These are phyloP conservation scores for Xylota sylvarum DNA, from an alignment of 2,888 invertebrate genomes.

Conservation along the genomic window DNA sequence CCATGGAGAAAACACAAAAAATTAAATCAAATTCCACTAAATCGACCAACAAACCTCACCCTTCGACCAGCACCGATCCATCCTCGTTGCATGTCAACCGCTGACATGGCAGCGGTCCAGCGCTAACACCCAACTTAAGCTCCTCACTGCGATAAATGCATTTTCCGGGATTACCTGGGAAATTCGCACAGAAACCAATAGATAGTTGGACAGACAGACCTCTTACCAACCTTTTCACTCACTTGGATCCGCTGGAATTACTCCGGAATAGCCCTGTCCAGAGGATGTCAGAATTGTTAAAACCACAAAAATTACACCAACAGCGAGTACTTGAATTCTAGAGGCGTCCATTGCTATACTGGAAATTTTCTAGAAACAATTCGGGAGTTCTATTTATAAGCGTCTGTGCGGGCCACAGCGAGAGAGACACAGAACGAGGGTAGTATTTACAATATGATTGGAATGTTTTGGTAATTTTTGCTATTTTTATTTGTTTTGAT, in stretches of 20 bases:
- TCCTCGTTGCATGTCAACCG: constrained; percentile 81
- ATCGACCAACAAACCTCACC: constrained; percentile 79
- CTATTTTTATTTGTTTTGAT: constrained; percentile 46
- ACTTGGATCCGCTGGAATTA: constrained; percentile 81
- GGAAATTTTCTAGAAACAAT: constrained; percentile 45
- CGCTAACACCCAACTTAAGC: constrained; percentile 80
- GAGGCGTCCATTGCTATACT: constrained; percentile 48
- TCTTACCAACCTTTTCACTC: constrained; percentile 36
- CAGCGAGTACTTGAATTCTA: constrained; percentile 37
- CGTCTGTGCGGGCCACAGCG: constrained; percentile 3
- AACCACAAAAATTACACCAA: constrained; percentile 27
- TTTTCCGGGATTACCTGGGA: constrained; percentile 80
- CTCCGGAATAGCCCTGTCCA: constrained; percentile 79
- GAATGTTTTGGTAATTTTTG: constrained; percentile 42
- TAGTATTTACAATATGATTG: constrained; percentile 34
- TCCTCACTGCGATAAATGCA: constrained; percentile 82
- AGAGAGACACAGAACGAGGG: neutral
- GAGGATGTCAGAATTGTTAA: constrained; percentile 20
- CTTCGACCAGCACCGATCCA: constrained; percentile 82
- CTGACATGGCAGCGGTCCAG: constrained; percentile 82
- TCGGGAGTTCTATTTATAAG: constrained; percentile 22
- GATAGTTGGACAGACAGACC: neutral
- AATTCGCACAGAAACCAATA: constrained; percentile 22
- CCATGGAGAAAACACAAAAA: constrained; percentile 25
- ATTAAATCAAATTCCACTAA: constrained; percentile 28